Conservation (phyloP, 2,888 invertebrate species). For the Teinopalpus imperialis region DNA sequence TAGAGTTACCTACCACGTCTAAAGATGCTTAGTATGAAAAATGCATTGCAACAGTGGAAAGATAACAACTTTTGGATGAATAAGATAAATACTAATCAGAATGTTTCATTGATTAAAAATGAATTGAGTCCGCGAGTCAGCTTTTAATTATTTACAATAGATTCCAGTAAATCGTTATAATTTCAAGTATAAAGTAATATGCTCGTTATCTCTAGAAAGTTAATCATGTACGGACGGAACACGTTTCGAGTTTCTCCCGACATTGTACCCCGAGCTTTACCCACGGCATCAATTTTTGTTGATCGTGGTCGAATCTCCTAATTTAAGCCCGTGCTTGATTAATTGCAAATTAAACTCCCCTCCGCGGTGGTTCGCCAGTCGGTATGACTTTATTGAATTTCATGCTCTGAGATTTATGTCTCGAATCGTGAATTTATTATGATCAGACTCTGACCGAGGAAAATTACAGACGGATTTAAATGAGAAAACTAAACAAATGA, state of each 20-base stretch:
- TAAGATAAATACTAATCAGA: too few relatives aligned
- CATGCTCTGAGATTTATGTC: conserved; percentile 71
- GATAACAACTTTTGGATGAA: too few relatives aligned
- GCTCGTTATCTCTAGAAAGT: conserved; percentile 24
- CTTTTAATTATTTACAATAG: too few relatives aligned
- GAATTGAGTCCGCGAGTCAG: too few relatives aligned
- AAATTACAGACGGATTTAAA: conserved; percentile 18
- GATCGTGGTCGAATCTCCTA: conserved; percentile 64
- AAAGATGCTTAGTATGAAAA: too few relatives aligned
- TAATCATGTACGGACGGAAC: conserved; percentile 12
- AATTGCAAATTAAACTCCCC: conserved; percentile 79
- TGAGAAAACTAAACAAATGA: conserved; percentile 6
- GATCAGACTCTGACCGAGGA: conserved; percentile 30
- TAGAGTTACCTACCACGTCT: too few relatives aligned
- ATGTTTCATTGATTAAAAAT: too few relatives aligned
- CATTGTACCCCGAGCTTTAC: conserved; percentile 32
- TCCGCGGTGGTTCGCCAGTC: conserved; percentile 63
- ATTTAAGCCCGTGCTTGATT: conserved; percentile 69
- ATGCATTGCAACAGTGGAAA: too few relatives aligned
- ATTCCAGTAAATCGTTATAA: conserved; percentile 4
- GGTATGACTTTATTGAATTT: conserved; percentile 81
- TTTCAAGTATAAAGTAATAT: conserved; percentile 4
- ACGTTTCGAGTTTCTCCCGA: conserved; percentile 14
- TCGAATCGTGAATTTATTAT: conserved; percentile 69
- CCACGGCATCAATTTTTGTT: conserved; percentile 54